These are phyloP conservation scores for Eupeodes latifasciatus DNA, from an alignment of 2,888 invertebrate genomes.

Conservation along the genomic window DNA sequence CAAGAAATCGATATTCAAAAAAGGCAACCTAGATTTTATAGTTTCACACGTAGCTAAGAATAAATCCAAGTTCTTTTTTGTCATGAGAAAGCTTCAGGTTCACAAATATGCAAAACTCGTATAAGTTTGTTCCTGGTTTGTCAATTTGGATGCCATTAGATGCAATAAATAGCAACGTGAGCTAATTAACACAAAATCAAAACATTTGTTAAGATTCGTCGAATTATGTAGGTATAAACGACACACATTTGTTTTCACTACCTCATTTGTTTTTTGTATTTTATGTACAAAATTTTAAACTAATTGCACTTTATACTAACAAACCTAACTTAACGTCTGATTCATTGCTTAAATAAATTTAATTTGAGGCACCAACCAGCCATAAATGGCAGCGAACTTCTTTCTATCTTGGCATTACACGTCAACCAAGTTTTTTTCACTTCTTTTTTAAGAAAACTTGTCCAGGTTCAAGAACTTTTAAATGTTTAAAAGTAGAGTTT, in stretches of 20 bases:
- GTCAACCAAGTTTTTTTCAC: constrained; percentile 33
- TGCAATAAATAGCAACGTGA: constrained; percentile 27
- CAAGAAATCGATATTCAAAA: constrained; percentile 37
- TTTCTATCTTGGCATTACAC: constrained; percentile 29
- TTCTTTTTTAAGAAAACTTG: neutral
- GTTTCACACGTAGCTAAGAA: constrained; percentile 51
- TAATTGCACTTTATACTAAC: constrained; percentile 23
- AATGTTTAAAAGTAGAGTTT: neutral
- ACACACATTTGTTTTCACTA: neutral
- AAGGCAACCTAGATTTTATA: constrained; percentile 23
- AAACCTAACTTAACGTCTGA: constrained; percentile 20
- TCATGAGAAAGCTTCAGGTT: constrained; percentile 35
- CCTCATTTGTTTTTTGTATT: neutral
- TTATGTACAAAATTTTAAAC: neutral
- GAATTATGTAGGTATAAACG: neutral
- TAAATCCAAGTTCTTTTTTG: constrained; percentile 26
- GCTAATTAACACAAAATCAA: constrained; percentile 19
- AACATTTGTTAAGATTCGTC: neutral
- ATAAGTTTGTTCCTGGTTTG: constrained; percentile 36
- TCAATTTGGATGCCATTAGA: constrained; percentile 34
- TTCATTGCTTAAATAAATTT: constrained; percentile 21
- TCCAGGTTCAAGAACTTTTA: neutral
- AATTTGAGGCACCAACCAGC: constrained; percentile 38
- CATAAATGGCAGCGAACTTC: constrained; percentile 52
- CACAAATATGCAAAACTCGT: constrained; percentile 40